phyloP scores from a whole-genome alignment of 1,140 invertebrate genomes.

The Drosophila ohnishii region DNA sequence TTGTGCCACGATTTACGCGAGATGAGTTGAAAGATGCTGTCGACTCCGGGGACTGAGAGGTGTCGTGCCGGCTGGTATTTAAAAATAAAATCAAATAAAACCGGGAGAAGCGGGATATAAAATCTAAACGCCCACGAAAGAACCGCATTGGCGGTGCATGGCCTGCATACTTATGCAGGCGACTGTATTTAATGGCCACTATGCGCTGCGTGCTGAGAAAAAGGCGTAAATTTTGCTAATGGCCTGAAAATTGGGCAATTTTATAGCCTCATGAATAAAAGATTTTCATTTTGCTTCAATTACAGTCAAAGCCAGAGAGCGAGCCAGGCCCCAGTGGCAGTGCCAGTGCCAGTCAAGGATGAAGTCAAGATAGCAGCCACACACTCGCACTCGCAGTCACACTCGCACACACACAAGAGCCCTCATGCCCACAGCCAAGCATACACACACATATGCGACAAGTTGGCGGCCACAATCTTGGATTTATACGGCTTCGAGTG shows the following conservation, averaged over 20 bases:
- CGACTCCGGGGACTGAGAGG: conserved; percentile 19
- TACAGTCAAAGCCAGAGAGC: conserved; percentile 73
- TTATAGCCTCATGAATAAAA: conserved; percentile 83
- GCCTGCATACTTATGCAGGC: conserved; percentile 78
- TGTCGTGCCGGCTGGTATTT: conserved; percentile 52
- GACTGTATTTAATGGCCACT: conserved; percentile 80
- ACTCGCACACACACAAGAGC: conserved; percentile 11
- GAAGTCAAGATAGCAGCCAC: conserved; percentile 73
- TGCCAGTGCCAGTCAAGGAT: conserved; percentile 58
- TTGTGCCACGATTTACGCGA: conserved; percentile 30
- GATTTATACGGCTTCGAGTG: conserved; percentile 78
- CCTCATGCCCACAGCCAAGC: conserved; percentile 2
- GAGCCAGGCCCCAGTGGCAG: conserved; percentile 40
- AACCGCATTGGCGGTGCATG: conserved; percentile 32
- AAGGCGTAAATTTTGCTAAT: conserved; percentile 83
- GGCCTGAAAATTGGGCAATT: conserved; percentile 83
- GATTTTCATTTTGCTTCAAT: conserved; percentile 83
- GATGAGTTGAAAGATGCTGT: conserved; percentile 13
- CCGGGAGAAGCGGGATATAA: conserved; percentile 29
- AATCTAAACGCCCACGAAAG: conserved; percentile 65
- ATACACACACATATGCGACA: conserved; percentile 64
- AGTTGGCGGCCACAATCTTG: conserved; percentile 79
- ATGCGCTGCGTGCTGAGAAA: conserved; percentile 78
- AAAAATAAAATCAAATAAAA: conserved; percentile 43
- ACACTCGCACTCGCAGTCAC: conserved; percentile 17